Conservation (phyloP, 2,797 vertebrate species). For the Pseudopleuronectes americanus region DNA sequence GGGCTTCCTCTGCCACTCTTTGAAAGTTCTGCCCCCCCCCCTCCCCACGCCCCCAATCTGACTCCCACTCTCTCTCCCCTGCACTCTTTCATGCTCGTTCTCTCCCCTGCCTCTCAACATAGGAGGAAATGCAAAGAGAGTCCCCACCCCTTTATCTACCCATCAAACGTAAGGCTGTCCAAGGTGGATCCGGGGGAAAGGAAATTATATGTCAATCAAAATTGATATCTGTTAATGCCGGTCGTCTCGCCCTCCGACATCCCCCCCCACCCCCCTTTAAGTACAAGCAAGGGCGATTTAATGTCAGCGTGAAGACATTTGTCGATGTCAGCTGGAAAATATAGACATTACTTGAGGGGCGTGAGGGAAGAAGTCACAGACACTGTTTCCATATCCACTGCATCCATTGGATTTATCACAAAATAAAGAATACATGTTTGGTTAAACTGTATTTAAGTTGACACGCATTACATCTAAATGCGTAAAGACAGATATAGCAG, state of each 20-base stretch:
- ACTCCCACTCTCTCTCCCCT: neutral
- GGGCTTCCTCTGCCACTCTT: conserved; percentile 76
- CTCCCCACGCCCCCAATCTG: conserved; percentile 9
- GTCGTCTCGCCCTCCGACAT: conserved; percentile 41
- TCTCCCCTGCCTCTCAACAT: conserved; percentile 48
- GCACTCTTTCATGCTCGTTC: conserved; percentile 43
- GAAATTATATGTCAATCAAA: conserved; percentile 85
- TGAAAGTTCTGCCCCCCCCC: conserved; percentile 67
- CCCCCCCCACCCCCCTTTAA: conserved; percentile 20
- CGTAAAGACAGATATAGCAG: no score
- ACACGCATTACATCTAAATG: no score
- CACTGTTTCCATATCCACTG: neutral
- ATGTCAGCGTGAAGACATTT: conserved; percentile 49
- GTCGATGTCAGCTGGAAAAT: conserved; percentile 46
- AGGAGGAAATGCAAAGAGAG: conserved; percentile 54
- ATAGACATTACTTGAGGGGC: conserved; percentile 12
- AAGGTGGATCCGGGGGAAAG: conserved; percentile 65
- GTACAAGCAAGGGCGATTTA: conserved; percentile 69
- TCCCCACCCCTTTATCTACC: conserved; percentile 76
- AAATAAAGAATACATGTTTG: neutral
- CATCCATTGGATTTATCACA: neutral
- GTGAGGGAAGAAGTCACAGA: conserved; percentile 1
- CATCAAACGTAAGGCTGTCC: conserved; percentile 77
- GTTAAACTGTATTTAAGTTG: neutral
- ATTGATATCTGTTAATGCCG: conserved; percentile 77